Base-by-base conservation (phyloP, 1,140 invertebrate genomes). In the Halesus radiatus region DNA sequence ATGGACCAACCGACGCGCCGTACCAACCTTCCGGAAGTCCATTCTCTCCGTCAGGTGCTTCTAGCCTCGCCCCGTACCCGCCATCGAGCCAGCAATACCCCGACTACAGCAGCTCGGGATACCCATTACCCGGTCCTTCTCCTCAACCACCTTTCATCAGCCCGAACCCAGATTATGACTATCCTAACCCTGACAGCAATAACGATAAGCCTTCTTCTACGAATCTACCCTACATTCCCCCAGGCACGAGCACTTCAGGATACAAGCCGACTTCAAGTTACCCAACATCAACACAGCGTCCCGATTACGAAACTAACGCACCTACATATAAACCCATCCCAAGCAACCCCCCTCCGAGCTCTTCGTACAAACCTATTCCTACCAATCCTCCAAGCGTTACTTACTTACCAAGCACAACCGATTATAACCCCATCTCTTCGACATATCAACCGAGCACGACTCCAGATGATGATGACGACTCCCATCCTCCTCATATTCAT, bases 401-500 rank as follows among this genome's bases (percentile, higher is more conserved):
- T 60, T 45, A 68, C 23, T 50, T 53, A 77, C 20, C 62, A 3
- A 22, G 16, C 23, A 64, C 53, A 37, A 26, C 66, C 10, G 20
- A 18, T 15, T 76, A 77, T n/a, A 84, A 16, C 52, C 83, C 29
- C 75, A 76, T 58, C 23, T 56, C 75, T 20, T 83, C 50, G 74
- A 79, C 20, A 3, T 54, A 26, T 52, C 50, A 52, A 53, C 70
- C 45, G 3, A 73, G 10, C 22, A 52, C 70, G 15, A 37, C 23
- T 56, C 50, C 70, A 8, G 70, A 56, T 56, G 18, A 72, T 4
- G 70, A 56, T 16, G 70, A 70, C 52, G 37, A 91, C 10, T 91
- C 91, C 62, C 93, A 95, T 84, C 93, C 93, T 26, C 94, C 93
- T 32, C 94, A 95, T 82, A 94, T 96, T 81, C 93, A 95, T 84